phyloP scores from a whole-genome alignment of 2,888 invertebrate species.

The Phalera bucephala region DNA sequence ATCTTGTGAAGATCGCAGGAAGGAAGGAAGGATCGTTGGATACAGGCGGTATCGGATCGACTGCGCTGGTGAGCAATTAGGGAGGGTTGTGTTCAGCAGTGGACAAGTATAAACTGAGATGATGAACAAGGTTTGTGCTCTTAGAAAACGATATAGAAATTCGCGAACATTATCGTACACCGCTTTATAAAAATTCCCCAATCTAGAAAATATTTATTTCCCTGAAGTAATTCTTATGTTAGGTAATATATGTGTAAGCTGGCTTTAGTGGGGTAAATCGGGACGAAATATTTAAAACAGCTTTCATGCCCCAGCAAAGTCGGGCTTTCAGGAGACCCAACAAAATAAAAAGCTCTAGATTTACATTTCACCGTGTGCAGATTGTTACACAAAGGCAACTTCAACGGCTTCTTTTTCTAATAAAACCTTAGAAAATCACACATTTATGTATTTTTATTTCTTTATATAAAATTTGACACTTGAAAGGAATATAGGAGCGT shows the following conservation, averaged over 20 bases:
- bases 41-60: no score
- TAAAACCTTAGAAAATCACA: constrained; percentile 21
- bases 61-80: no score
- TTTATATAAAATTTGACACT: neutral
- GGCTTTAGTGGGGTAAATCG: constrained; percentile 67
- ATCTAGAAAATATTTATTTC: constrained; percentile 48
- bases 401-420: constrained; percentile 33
- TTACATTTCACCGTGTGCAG: constrained; percentile 54
- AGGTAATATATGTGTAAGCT: constrained; percentile 53
- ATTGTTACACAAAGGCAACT: constrained; percentile 42
- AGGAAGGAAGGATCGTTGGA: no score
- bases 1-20: no score
- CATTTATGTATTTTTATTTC: constrained; percentile 2
- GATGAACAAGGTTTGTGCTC: no score
- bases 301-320: constrained; percentile 63
- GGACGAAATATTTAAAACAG: constrained; percentile 75
- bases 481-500: neutral
- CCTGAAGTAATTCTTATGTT: constrained; percentile 55
- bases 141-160: no score
- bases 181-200: constrained; percentile 35
- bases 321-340: constrained; percentile 58
- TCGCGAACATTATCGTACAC: no score
- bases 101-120: no score
- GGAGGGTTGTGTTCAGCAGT: no score
- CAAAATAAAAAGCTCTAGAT: constrained; percentile 63